phyloP scores from a whole-genome alignment of 2,888 invertebrate genomes.

The Thera obeliscata region DNA sequence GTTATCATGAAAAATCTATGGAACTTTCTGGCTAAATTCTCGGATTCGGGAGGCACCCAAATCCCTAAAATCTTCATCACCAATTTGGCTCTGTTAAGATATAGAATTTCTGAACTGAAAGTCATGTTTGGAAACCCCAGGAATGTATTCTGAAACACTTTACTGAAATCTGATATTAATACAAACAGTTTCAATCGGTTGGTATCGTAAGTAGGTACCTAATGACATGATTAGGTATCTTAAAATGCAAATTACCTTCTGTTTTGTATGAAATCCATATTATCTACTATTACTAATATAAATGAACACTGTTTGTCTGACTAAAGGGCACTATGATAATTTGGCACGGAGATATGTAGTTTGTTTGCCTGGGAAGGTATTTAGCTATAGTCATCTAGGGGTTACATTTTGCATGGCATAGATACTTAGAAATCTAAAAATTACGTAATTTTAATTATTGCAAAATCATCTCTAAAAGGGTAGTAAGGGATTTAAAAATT shows the following conservation, averaged over 20 bases:
- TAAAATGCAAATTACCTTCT: constrained; percentile 4
- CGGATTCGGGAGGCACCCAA: constrained; percentile 62
- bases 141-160: background rate
- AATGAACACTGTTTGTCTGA: too few relatives aligned
- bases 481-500: too few relatives aligned
- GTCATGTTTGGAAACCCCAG: constrained; percentile 27
- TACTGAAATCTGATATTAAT: constrained; percentile 9
- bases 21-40: constrained; percentile 47
- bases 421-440: too few relatives aligned
- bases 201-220: background rate
- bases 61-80: constrained; percentile 73
- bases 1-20: constrained; percentile 63
- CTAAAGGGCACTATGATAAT: too few relatives aligned
- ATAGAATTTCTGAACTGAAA: constrained; percentile 57
- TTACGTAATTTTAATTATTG: too few relatives aligned
- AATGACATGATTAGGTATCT: constrained; percentile 8
- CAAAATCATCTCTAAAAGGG: too few relatives aligned
- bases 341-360: too few relatives aligned
- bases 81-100: constrained; percentile 67
- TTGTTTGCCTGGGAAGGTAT: too few relatives aligned
- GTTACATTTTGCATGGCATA: too few relatives aligned
- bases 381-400: too few relatives aligned
- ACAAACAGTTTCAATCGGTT: background rate
- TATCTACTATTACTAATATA: too few relatives aligned
- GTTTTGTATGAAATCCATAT: constrained; percentile 9